phyloP scores from a whole-genome alignment of 2,113 vertebrate genomes.

The Passerina amoena region DNA sequence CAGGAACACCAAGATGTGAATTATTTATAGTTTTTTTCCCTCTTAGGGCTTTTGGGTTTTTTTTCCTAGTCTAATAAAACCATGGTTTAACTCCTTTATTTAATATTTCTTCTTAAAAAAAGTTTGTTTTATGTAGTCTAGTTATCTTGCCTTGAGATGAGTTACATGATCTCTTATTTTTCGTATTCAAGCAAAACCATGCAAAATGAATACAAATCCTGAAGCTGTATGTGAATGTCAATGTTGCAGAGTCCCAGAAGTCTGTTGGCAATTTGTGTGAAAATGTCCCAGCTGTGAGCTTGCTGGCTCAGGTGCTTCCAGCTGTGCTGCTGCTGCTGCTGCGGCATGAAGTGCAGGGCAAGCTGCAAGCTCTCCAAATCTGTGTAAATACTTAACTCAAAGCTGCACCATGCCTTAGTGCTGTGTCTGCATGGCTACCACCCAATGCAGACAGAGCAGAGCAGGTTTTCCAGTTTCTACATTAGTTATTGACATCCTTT shows the following conservation, averaged over 20 bases:
- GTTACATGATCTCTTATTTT: not conserved
- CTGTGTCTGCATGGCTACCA: not conserved
- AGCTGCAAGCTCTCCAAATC: not conserved
- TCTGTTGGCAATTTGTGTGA: not conserved
- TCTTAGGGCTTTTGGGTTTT: not conserved
- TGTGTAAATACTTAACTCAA: not conserved
- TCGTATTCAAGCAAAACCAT: not conserved
- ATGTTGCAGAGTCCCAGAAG: not conserved
- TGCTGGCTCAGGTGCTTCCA: not conserved
- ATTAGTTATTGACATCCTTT: not conserved
- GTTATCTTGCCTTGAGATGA: not conserved
- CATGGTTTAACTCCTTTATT: not conserved
- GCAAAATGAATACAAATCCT: not conserved
- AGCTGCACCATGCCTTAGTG: not conserved
- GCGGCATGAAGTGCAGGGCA: not conserved
- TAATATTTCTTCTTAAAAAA: not conserved
- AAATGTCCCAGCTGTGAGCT: not conserved
- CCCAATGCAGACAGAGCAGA: not conserved
- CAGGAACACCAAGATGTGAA: not conserved
- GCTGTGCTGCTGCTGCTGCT: not conserved
- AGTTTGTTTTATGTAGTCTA: not conserved
- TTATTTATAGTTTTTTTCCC: not conserved
- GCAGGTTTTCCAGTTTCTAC: not conserved
- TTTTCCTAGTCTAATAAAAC: not conserved
- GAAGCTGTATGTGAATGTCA: not conserved